Conservation (phyloP, 2,797 vertebrate species). For the Galago senegalensis region DNA sequence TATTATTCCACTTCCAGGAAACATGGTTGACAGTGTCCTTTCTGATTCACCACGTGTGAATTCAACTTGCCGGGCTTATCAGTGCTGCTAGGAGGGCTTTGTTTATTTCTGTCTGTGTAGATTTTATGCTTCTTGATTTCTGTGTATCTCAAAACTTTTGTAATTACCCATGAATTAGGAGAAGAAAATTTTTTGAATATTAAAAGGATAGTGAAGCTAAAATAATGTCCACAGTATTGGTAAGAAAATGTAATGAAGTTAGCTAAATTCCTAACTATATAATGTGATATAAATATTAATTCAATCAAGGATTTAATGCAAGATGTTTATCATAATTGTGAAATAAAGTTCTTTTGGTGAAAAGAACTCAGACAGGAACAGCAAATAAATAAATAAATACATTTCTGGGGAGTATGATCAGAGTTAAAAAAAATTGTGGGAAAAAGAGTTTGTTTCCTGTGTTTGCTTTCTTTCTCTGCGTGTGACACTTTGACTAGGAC, state of each 20-base stretch:
- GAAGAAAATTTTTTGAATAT: background rate
- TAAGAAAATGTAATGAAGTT: background rate
- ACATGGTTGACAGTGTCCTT: too few species aligned
- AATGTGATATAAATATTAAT: background rate
- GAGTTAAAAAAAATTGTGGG: background rate
- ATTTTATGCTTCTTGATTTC: too few species aligned
- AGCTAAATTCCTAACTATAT: background rate
- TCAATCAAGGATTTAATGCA: background rate
- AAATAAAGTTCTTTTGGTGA: background rate
- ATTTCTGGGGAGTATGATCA: background rate
- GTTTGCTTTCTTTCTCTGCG: background rate
- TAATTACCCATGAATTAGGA: too few species aligned
- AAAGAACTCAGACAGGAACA: background rate
- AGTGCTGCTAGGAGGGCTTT: too few species aligned
- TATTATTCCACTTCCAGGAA: too few species aligned
- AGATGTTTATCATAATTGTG: background rate
- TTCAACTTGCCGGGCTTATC: too few species aligned
- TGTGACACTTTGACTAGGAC: background rate
- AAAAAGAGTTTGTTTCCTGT: rapidly evolving
- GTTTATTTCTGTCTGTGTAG: too few species aligned
- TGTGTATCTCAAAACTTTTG: too few species aligned
- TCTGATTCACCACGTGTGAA: too few species aligned
- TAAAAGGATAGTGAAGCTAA: background rate
- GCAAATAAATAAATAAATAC: background rate
- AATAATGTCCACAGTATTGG: background rate